phyloP scores from a whole-genome alignment of 1,140 invertebrate species.

The Pseudomyrmex gracilis region DNA sequence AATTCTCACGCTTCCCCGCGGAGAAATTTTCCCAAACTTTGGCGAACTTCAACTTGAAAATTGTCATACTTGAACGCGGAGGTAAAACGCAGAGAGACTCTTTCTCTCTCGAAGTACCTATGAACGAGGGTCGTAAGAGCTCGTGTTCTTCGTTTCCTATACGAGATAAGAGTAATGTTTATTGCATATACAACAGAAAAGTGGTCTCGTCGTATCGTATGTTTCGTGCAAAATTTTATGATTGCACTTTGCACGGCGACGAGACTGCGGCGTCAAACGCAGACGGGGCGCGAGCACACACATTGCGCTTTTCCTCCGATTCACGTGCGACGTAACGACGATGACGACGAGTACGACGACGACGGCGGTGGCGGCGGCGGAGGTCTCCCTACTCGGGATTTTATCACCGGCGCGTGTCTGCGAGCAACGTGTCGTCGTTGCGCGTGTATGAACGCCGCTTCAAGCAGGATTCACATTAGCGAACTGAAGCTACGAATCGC shows the following conservation, averaged over 20 bases:
- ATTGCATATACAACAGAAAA: background rate
- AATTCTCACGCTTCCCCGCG: background rate
- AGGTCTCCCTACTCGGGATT: slow-evolving; percentile 49
- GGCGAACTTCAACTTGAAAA: background rate
- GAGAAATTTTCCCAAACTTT: background rate
- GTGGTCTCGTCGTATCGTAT: background rate
- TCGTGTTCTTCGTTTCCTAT: background rate
- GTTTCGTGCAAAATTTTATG: slow-evolving; percentile 27
- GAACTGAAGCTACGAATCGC: too few species aligned
- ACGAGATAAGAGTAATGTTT: background rate
- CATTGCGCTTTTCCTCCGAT: slow-evolving; percentile 41
- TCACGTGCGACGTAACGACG: slow-evolving; percentile 33
- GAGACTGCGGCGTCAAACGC: slow-evolving; percentile 27
- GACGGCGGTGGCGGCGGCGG: slow-evolving; percentile 40
- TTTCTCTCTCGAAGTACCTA: background rate
- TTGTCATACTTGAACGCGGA: too few species aligned
- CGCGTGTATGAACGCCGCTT: slow-evolving; percentile 10
- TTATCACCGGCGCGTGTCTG: slow-evolving; percentile 62
- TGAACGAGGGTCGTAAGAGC: background rate
- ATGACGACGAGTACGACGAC: slow-evolving; percentile 22
- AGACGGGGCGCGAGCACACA: slow-evolving; percentile 26
- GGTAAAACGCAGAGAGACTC: background rate
- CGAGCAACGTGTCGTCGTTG: slow-evolving; percentile 23
- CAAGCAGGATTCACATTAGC: background rate
- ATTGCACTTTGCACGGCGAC: background rate